phyloP scores from a whole-genome alignment of 2,113 vertebrate species.

The Dasyurus viverrinus region DNA sequence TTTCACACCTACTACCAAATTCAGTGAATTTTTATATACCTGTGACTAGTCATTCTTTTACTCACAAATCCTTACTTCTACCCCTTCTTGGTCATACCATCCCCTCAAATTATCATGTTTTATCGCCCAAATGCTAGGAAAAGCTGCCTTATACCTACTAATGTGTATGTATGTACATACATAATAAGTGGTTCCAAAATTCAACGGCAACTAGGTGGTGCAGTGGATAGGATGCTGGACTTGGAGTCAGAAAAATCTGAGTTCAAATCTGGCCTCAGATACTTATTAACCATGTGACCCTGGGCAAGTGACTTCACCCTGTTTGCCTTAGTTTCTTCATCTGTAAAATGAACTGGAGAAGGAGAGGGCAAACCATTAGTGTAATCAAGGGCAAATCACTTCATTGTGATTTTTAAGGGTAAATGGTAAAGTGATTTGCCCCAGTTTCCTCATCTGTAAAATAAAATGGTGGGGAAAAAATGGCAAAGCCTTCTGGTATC shows the following conservation, averaged over 20 bases:
- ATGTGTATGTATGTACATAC: not conserved
- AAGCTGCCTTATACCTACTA: not conserved
- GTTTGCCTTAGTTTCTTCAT: not conserved
- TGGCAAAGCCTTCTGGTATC: not conserved
- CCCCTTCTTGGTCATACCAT: not conserved
- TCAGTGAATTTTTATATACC: not conserved
- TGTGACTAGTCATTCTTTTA: not conserved
- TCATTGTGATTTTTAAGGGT: too few species aligned
- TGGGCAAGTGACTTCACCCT: too few species aligned
- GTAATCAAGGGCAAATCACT: too few species aligned
- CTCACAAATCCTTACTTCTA: not conserved
- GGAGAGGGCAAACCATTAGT: too few species aligned
- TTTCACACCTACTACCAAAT: not conserved
- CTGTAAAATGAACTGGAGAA: not conserved
- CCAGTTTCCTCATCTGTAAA: too few species aligned
- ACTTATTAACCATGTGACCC: too few species aligned
- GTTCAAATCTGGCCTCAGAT: too few species aligned
- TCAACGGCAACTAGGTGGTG: not conserved
- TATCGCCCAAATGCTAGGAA: not conserved
- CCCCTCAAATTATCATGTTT: not conserved
- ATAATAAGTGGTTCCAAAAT: not conserved
- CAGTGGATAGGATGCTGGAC: too few species aligned
- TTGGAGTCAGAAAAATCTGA: too few species aligned
- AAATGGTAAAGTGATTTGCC: too few species aligned
- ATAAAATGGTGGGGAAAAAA: not conserved